Percentiles rank a stretch among this genome's conserved stretches.
Conservation (phyloP, 92 coral and sea anemone species). For the Chrysogorgia sp. region DNA sequence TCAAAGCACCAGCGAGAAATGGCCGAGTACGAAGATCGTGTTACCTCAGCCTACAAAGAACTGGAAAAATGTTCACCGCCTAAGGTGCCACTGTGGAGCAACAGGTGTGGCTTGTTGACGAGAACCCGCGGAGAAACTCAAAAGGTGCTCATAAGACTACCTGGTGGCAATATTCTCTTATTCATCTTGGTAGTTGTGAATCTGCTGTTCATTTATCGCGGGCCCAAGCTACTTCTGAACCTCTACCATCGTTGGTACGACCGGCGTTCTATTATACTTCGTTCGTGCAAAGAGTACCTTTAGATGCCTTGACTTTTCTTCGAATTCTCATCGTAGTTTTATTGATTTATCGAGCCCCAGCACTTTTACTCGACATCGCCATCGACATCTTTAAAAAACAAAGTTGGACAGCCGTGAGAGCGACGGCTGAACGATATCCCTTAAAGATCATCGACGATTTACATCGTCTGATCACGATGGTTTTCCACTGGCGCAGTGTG, state of each 20-base stretch:
- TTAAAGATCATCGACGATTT: conserved; percentile 69
- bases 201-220: conserved; percentile 81
- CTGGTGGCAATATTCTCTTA: conserved; percentile 74
- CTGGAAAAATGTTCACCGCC: conserved; percentile 66
- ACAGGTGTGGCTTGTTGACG: conserved; percentile 74
- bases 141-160: conserved; percentile 73
- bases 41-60: conserved; percentile 63
- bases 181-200: conserved; percentile 70
- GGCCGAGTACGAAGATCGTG: conserved; percentile 67
- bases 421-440: conserved; percentile 87
- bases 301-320: conserved; percentile 74
- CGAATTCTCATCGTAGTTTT: conserved; percentile 72
- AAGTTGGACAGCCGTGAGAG: conserved; percentile 96
- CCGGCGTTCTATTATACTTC: conserved; percentile 79
- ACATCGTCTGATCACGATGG: conserved; percentile 50
- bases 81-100: conserved; percentile 83
- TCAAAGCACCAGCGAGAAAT: conserved; percentile 72
- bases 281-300: conserved; percentile 74
- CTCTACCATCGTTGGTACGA: conserved; percentile 92
- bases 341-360: conserved; percentile 92
- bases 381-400: conserved; percentile 78
- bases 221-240: conserved; percentile 73
- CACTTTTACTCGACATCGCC: conserved; percentile 80
- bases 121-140: conserved; percentile 92
- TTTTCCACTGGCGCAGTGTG: conserved; percentile 84